Conservation (phyloP, 2,888 invertebrate species). For the Colletes collaris region DNA sequence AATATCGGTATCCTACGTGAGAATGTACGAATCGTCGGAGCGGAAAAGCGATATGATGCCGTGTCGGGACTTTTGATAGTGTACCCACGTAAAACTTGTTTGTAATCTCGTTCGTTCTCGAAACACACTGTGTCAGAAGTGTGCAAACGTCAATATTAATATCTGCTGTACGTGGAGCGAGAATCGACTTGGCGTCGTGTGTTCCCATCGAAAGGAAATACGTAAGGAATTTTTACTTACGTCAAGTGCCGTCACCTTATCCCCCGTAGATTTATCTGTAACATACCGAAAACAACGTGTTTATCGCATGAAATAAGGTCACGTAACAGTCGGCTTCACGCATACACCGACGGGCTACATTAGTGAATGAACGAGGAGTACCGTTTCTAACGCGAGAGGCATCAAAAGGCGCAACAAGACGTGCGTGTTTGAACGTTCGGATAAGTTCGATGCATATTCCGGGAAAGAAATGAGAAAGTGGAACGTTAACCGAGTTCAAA, state of each 20-base stretch:
- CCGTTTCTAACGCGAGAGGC: slow-evolving; percentile 30
- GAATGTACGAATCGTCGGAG: not conserved
- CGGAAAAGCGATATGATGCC: slow-evolving; percentile 19
- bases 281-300: slow-evolving; percentile 57
- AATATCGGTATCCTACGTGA: not conserved
- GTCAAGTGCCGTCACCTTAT: slow-evolving; percentile 86
- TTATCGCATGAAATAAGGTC: slow-evolving; percentile 47
- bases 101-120: slow-evolving; percentile 20
- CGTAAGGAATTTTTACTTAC: slow-evolving; percentile 83
- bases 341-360: slow-evolving; percentile 11
- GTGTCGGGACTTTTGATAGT: slow-evolving; percentile 36
- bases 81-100: slow-evolving; percentile 33
- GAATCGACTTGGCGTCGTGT: not conserved
- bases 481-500: slow-evolving; percentile 58
- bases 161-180: not conserved
- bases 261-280: slow-evolving; percentile 86
- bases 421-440: slow-evolving; percentile 21
- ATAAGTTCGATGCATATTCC: slow-evolving; percentile 35
- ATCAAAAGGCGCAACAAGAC: slow-evolving; percentile 4
- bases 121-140: slow-evolving; percentile 1
- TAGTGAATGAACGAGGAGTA: slow-evolving; percentile 36
- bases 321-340: slow-evolving; percentile 38
- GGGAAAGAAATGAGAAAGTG: slow-evolving; percentile 50
- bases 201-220: not conserved
- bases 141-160: slow-evolving; percentile 28